Base-by-base conservation (phyloP, 2,113 vertebrate species). In the Vombatus ursinus region DNA sequence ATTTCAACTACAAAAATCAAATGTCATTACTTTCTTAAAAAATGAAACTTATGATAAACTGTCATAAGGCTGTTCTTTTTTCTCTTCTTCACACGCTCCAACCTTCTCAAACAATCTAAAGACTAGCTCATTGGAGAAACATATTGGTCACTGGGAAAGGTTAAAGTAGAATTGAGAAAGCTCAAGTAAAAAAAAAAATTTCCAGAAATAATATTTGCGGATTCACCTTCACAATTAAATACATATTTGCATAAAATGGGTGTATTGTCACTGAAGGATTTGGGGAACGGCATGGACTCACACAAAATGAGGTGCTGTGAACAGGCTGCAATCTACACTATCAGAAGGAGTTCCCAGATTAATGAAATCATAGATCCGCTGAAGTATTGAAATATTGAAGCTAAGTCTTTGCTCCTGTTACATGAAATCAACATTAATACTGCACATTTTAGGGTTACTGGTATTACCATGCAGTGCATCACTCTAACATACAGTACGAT, bases 151-250 rank as follows among this genome's bases (percentile, higher is more conserved):
- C 54, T 92, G 94, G 94, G 94, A 97, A 96, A 10, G 2, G 47
- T 61, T 90, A 94, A 93, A 93, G 91, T 57, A 96, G 50, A 95
- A 51, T 8, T 0, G 3, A 61, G 37, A n/a, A n/a, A n/a, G n/a
- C n/a, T n/a, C n/a, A n/a, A n/a, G n/a, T n/a, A n/a, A n/a, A 53
- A 57, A 92, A 97, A 96, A 95, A 95, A 50, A 93, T 93, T 93
- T 92, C 96, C 93, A 96, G 97, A 97, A 93, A 94, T 97, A 96
- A 95, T 52, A 68, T 14, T n/a, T 94, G 94, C 94, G 96, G 61
- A 97, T 90, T 92, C 47, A 77, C 96, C 97, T 97, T 97, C 91
- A 94, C 91, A 93, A 94, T 94, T 97, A 98, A 97, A 95, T 96
- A 94, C 51, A 96, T 48, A 96, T 97, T 96, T 98, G 50, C 52